Conservation (phyloP, 2,113 vertebrate genomes). For the Scomber colias region DNA sequence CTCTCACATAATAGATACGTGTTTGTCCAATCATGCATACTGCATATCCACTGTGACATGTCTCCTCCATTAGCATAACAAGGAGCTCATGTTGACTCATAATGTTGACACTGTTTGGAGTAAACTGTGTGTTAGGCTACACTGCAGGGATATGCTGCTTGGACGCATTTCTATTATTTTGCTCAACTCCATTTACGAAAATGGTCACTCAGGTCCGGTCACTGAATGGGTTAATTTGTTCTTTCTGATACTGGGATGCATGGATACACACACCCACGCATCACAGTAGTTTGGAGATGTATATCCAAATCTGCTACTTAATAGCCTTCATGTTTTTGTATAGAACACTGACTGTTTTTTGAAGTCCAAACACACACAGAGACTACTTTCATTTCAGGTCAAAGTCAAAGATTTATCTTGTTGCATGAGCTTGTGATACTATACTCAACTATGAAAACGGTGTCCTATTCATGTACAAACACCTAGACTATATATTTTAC, state of each 20-base stretch:
- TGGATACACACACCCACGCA: neutral
- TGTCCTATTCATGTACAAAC: slow-evolving; percentile 4
- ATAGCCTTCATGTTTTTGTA: slow-evolving; percentile 22
- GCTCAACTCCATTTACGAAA: slow-evolving; percentile 32
- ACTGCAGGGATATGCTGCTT: slow-evolving; percentile 13
- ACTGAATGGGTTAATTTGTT: neutral
- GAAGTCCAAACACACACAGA: neutral
- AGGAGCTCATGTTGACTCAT: slow-evolving; percentile 59
- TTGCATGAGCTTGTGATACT: neutral
- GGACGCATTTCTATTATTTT: slow-evolving; percentile 33
- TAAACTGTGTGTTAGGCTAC: slow-evolving; percentile 47
- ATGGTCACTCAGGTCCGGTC: slow-evolving; percentile 37
- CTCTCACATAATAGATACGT: slow-evolving; percentile 20
- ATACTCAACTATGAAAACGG: neutral
- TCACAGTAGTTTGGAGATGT: neutral
- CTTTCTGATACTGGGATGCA: neutral
- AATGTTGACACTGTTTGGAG: slow-evolving; percentile 53
- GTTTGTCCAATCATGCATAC: slow-evolving; percentile 55
- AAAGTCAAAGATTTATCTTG: slow-evolving; percentile 39
- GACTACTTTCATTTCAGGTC: slow-evolving; percentile 10
- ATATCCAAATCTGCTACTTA: slow-evolving; percentile 19
- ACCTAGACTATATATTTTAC: neutral
- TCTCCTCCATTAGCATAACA: slow-evolving; percentile 52
- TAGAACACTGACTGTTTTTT: slow-evolving; percentile 31
- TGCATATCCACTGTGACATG: slow-evolving; percentile 47